Conservation (phyloP, 2,113 vertebrate genomes). For the Cathartes aura region DNA sequence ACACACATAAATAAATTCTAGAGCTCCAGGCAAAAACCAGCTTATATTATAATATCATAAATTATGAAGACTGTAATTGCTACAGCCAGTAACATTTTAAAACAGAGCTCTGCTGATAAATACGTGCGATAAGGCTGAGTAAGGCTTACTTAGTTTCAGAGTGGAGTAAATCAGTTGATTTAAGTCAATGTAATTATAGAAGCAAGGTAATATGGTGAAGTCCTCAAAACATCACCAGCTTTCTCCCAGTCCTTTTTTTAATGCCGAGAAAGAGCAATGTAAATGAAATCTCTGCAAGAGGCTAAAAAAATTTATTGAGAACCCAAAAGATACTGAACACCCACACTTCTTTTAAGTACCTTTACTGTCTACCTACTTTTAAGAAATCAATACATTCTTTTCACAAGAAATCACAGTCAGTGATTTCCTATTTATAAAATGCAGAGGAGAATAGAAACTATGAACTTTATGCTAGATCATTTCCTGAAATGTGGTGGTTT, state of each 20-base stretch:
- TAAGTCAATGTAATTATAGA: neutral
- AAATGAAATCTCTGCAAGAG: neutral
- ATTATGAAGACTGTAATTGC: conserved; percentile 41
- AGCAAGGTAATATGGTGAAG: neutral
- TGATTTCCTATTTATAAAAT: neutral
- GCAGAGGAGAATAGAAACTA: neutral
- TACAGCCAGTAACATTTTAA: conserved; percentile 18
- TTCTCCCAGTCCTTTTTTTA: neutral
- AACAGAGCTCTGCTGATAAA: conserved; percentile 21
- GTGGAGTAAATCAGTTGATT: conserved; percentile 5
- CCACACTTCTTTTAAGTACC: neutral
- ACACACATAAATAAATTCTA: conserved; percentile 31
- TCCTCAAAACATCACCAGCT: neutral
- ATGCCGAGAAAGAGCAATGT: neutral
- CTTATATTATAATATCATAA: conserved; percentile 27
- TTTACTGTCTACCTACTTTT: neutral
- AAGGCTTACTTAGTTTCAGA: neutral
- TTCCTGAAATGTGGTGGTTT: neutral
- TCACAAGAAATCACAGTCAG: neutral
- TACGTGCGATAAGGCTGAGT: neutral
- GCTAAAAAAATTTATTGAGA: neutral
- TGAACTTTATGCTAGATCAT: neutral
- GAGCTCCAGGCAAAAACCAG: conserved; percentile 9
- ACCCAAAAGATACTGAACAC: neutral
- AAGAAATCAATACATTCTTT: neutral